phyloP scores from a whole-genome alignment of 2,113 vertebrate species.

The Rhinopomastus cyanomelas region DNA sequence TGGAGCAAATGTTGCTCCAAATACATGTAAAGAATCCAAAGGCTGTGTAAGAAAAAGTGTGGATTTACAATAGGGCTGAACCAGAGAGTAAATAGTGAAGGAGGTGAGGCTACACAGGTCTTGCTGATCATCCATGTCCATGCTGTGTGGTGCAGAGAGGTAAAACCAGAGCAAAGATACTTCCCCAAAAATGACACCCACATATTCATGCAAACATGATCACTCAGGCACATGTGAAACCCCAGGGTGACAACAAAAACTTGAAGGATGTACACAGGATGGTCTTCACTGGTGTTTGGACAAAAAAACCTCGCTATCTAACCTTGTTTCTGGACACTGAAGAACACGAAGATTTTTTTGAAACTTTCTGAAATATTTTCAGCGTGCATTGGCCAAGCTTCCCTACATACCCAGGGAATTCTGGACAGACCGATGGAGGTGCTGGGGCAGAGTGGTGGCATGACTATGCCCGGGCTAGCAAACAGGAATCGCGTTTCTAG shows the following conservation, averaged over 20 bases:
- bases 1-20: not conserved
- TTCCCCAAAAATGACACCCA: not conserved
- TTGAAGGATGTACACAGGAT: not conserved
- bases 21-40: accelerated
- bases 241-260: not conserved
- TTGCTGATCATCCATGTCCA: not conserved
- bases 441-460: not conserved
- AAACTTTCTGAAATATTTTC: constrained; percentile 52
- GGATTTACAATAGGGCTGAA: not conserved
- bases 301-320: not conserved
- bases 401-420: not conserved
- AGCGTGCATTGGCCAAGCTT: not conserved
- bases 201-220: not conserved
- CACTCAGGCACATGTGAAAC: not conserved
- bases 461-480: not conserved
- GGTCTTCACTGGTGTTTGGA: not conserved
- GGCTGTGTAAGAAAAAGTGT: not conserved
- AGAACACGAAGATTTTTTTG: not conserved
- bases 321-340: not conserved
- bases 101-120: not conserved
- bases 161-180: not conserved
- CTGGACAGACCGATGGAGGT: constrained; percentile 12
- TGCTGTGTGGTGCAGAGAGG: not conserved
- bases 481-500: not conserved
- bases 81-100: not conserved